phyloP scores from a whole-genome alignment of 1,140 invertebrate genomes.

The Apocrypta bakeri region DNA sequence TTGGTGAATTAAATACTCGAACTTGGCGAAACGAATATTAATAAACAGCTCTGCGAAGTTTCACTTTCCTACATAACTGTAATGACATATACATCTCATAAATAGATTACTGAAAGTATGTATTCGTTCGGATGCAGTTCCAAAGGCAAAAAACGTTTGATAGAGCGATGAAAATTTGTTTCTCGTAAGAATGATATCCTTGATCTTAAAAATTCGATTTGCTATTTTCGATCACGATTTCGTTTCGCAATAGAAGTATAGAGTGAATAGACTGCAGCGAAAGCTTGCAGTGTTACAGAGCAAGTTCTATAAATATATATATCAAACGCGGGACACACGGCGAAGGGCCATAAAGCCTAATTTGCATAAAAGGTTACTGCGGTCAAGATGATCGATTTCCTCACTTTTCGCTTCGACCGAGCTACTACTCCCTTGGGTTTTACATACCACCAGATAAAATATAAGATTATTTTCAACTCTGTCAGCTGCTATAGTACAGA shows the following conservation, averaged over 20 bases:
- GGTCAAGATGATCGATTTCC: conserved; percentile 27
- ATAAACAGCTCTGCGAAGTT: too few species aligned
- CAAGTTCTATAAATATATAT: neutral
- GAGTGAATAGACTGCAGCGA: neutral
- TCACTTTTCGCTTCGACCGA: neutral
- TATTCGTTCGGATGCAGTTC: neutral
- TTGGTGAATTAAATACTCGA: too few species aligned
- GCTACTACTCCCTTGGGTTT: neutral
- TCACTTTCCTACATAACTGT: too few species aligned
- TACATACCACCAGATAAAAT: neutral
- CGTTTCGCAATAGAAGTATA: neutral
- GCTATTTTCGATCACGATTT: neutral
- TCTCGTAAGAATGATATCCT: too few species aligned
- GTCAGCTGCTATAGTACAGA: neutral
- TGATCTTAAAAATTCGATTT: neutral
- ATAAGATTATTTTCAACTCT: conserved; percentile 7
- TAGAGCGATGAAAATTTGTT: too few species aligned
- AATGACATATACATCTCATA: too few species aligned
- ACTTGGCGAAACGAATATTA: too few species aligned
- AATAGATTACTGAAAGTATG: neutral
- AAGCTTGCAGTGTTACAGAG: neutral
- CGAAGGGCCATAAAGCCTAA: conserved; percentile 52
- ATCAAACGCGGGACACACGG: conserved; percentile 8
- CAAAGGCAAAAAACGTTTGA: too few species aligned
- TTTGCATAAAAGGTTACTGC: conserved; percentile 54